Conservation (phyloP, 2,113 vertebrate genomes). For the Melierax canorus region DNA sequence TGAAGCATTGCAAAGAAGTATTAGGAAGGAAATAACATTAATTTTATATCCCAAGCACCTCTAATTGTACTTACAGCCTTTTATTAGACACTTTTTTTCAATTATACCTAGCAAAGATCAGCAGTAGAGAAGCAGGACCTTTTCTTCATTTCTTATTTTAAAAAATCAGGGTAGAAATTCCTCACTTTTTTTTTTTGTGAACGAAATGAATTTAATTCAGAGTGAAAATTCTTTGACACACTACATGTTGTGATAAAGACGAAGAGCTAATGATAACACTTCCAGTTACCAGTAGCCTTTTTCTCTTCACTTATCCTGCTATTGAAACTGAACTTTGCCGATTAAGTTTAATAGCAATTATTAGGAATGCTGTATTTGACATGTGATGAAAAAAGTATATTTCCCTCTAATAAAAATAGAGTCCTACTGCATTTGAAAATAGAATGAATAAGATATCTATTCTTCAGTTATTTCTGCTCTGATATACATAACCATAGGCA, state of each 20-base stretch:
- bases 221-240: background rate
- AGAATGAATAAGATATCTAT: constrained; percentile 65
- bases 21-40: background rate
- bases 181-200: background rate
- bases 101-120: background rate
- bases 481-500: constrained; percentile 66
- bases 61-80: background rate
- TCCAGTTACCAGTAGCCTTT: background rate
- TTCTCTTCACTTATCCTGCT: background rate
- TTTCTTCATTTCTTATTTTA: background rate
- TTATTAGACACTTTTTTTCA: background rate
- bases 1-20: background rate
- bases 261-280: background rate
- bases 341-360: constrained; percentile 8
- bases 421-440: constrained; percentile 53
- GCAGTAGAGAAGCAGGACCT: background rate
- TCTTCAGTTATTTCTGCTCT: constrained; percentile 67
- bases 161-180: background rate
- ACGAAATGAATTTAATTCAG: background rate
- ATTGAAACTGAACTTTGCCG: constrained; percentile 15
- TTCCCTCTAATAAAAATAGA: constrained; percentile 63
- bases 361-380: background rate
- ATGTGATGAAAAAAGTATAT: constrained; percentile 13
- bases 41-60: background rate
- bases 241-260: background rate